Evolutionary conservation across 1,140 invertebrate genomes (phyloP).

Genomic region (Polypedilum vanderplanki): DNA sequence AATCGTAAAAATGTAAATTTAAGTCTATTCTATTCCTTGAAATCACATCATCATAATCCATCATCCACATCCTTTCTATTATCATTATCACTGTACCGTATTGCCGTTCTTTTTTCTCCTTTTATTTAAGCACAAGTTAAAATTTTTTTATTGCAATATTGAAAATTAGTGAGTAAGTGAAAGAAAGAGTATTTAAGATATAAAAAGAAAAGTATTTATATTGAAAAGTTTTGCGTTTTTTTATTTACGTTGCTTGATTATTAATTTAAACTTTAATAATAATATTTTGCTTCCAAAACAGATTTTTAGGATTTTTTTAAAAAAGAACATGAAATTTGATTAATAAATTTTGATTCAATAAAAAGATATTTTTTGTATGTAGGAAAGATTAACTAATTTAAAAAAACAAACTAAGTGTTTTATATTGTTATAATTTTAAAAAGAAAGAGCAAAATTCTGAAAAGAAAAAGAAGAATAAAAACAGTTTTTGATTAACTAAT

Average conservation of each 20-base stretch:
- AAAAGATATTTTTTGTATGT: background rate
- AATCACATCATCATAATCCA: background rate
- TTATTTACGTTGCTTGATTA: constrained; percentile 15
- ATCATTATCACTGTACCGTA: background rate
- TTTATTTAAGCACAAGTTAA: background rate
- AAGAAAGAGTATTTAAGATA: background rate
- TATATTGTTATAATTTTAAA: no score
- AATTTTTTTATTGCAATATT: background rate
- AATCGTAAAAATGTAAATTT: background rate
- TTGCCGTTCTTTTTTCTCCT: background rate
- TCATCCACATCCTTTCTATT: background rate
- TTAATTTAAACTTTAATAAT: background rate
- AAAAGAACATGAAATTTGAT: background rate
- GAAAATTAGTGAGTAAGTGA: background rate
- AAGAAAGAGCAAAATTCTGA: no score
- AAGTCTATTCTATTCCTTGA: background rate
- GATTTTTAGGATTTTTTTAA: background rate
- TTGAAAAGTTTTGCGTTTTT: constrained; percentile 12
- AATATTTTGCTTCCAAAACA: background rate
- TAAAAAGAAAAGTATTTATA: background rate
- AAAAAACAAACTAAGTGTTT: background rate
- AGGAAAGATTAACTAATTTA: background rate
- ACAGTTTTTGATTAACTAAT: constrained; percentile 2
- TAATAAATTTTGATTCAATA: background rate
- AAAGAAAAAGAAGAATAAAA: background rate